phyloP scores from a whole-genome alignment of 2,113 vertebrate species.

The Callocephalon fimbriatum region DNA sequence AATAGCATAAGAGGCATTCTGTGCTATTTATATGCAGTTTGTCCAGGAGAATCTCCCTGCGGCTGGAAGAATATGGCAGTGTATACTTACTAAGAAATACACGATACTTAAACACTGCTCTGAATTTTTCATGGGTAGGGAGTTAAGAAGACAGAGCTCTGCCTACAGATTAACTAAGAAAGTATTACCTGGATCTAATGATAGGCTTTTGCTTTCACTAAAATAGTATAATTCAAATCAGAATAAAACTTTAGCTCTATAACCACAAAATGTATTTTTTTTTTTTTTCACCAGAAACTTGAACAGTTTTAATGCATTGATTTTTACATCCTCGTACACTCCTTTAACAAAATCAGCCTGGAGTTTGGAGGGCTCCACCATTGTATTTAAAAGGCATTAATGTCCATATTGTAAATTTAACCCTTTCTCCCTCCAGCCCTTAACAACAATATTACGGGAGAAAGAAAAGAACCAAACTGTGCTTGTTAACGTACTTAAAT shows the following conservation, averaged over 20 bases:
- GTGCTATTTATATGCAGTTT: background rate
- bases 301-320: background rate
- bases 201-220: background rate
- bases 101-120: background rate
- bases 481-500: background rate
- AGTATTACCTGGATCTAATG: slow-evolving; percentile 30
- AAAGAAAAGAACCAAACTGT: background rate
- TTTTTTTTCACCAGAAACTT: slow-evolving; percentile 32
- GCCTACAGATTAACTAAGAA: background rate
- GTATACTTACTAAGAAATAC: background rate
- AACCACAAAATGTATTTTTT: background rate
- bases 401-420: background rate
- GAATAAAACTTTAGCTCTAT: background rate
- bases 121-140: background rate
- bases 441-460: background rate
- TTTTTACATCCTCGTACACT: slow-evolving; percentile 20
- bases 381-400: background rate
- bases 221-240: slow-evolving; percentile 41
- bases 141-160: background rate
- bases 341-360: slow-evolving; percentile 31
- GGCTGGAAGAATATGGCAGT: background rate
- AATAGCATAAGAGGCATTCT: background rate
- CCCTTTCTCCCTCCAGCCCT: background rate
- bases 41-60: background rate
- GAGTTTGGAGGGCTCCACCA: background rate